Conservation (phyloP, 2,113 vertebrate genomes). For the Vulpes vulpes region DNA sequence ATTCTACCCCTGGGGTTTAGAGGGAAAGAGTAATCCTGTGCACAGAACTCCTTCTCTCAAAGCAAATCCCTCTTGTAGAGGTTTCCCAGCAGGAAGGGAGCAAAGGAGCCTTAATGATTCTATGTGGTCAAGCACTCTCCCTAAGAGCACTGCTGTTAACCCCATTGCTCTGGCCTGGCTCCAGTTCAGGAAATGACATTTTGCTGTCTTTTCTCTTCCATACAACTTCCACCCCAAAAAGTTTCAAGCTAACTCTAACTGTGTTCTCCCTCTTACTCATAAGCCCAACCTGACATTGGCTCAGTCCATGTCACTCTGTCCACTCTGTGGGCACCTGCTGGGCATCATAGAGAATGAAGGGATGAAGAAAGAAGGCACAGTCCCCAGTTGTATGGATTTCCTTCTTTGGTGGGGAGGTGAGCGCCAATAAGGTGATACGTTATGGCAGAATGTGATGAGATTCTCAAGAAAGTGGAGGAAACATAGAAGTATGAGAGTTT, state of each 20-base stretch:
- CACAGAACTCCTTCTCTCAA: constrained; percentile 44
- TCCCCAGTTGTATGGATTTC: neutral
- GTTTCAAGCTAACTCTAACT: too few species aligned
- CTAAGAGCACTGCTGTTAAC: constrained; percentile 39
- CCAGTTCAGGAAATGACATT: neutral
- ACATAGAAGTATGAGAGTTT: neutral
- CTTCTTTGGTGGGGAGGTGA: neutral
- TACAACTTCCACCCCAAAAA: too few species aligned
- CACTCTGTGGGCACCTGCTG: neutral
- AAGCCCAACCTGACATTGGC: too few species aligned
- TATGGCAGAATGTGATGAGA: neutral
- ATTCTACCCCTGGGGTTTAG: constrained; percentile 64
- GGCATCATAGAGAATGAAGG: neutral
- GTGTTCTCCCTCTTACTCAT: too few species aligned
- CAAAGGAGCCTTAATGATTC: neutral
- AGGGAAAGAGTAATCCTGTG: constrained; percentile 46
- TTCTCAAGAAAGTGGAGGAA: neutral
- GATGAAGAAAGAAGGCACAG: neutral
- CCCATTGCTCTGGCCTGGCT: neutral
- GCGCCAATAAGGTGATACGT: too few species aligned
- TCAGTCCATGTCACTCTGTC: neutral
- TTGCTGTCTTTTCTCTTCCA: too few species aligned
- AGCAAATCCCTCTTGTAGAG: constrained; percentile 54
- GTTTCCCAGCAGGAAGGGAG: constrained; percentile 60
- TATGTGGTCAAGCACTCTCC: constrained; percentile 63